Base-by-base conservation (phyloP, 2,113 vertebrate genomes). In the Mugil cephalus region DNA sequence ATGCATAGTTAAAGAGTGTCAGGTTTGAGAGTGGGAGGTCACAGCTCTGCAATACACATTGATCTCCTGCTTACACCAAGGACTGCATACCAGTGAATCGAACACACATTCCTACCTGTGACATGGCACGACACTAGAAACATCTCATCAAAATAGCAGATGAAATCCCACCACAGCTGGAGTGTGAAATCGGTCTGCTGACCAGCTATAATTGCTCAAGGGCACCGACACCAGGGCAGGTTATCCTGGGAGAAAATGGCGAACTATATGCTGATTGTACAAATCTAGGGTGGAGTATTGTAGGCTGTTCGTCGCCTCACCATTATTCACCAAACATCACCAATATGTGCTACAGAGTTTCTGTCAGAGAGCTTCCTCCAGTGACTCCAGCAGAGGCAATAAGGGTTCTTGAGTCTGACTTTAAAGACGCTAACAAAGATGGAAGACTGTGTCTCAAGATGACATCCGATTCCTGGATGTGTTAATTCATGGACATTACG, bases 241-340 rank as follows among this genome's bases (percentile, higher is more conserved):
- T 77, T 0, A 63, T 77, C 2, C 0, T 30, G 0, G 56, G 58
- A 30, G 42, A 50, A 13, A 19, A 77, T 4, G 13, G 15, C 12
- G 65, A 77, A 24, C 74, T 58, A 0, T 63, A 43, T 21, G 42
- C 74, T 1, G 35, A 69, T 13, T 11, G n/a, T 0, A 69, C 65
- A 1, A 51, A 77, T 0, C 7, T 77, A 1, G 66, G 58, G 1
- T 69, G 66, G 74, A 62, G 65, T 14, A 77, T 69, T 7, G 56
- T 55, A 1, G 68, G 67, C 0, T 10, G 36, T 1, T 64, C 60
- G 9, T 24, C 19, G 8, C 18, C 46, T 3, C 13, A 7, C 5
- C 30, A 12, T 8, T 4, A 73, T 1, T 8, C 35, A 15, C 6
- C 10, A 2, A 10, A 1, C 4, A 11, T 1, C 0, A 14, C 4